These are phyloP conservation scores for Rhinopithecus roxellana DNA, from an alignment of 2,113 vertebrate species.

Conservation along the genomic window DNA sequence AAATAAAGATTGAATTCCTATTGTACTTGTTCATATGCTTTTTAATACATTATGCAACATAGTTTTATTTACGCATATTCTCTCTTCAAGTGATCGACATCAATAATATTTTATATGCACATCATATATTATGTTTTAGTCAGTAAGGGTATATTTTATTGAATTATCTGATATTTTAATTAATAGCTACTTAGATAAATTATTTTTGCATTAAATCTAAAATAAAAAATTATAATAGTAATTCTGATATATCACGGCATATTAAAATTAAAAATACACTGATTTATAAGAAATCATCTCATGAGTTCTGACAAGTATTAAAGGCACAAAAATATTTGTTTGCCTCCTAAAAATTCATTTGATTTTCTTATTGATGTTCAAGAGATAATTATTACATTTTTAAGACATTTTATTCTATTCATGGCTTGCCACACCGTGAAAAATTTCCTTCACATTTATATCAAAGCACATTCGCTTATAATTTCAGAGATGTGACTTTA, in stretches of 20 bases:
- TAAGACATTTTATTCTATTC: neutral
- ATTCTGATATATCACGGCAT: neutral
- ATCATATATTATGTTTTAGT: neutral
- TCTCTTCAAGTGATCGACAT: neutral
- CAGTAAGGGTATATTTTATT: neutral
- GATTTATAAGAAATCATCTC: neutral
- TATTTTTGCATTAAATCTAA: neutral
- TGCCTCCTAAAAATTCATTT: neutral
- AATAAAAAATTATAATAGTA: neutral
- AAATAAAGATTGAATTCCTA: neutral
- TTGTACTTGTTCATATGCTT: neutral
- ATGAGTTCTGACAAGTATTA: neutral
- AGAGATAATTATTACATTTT: neutral
- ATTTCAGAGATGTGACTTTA: constrained; percentile 18
- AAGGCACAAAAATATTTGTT: neutral
- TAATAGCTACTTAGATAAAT: neutral
- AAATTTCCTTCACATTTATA: neutral
- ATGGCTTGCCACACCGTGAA: neutral
- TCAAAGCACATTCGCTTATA: neutral
- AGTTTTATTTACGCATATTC: neutral
- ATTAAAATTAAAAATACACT: neutral
- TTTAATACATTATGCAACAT: neutral
- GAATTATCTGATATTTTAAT: neutral
- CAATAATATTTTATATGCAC: neutral
- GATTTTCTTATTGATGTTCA: neutral